Base-by-base conservation (phyloP, 92 coral and sea anemone genomes). In the Zoanthus sociatus region DNA sequence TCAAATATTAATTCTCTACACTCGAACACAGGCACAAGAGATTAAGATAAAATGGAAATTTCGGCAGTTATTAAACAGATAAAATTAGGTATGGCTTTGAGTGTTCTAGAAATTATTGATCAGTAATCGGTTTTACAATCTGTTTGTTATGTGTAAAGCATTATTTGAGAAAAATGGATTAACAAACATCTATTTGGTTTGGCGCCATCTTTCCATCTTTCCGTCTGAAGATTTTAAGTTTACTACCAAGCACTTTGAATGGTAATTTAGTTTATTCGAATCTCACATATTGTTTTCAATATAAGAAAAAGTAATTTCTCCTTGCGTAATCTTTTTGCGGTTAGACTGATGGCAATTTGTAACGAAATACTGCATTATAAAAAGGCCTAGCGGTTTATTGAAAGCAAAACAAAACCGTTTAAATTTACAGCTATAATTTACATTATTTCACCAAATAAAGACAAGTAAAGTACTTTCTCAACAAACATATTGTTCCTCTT, bases 151-250 rank as follows among this genome's bases (percentile, higher is more conserved):
- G 46, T 44, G 67, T 54, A 53, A 31, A 50, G 46, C 50, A 81
- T 66, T 81, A 53, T 81, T 53, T 81, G 85, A 30, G 85, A 67
- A 81, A 81, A 79, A 20, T n/a, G 51, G 56, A 79, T 79, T 79
- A 79, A 79, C 64, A 79, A 64, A 63, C 56, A 63, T 73, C 69
- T 20, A 64, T 21, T 81, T 67, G 37, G 16, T 3, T 66, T 81
- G 85, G 85, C 75, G 85, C 85, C 85, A 81, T 68, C 73, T 32
- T 14, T 44, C 75, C 20, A 64, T 81, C 85, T 81, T 81, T 53
- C 14, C 50, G 85, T 81, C 85, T 81, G 85, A 26, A 44, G 44
- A 47, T 81, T 81, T 81, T 11, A 67, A 32, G 42, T 18, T 79
- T 63, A 58, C 63, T 79, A 56, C 61, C 46, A n/a, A 9, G 37